Evolutionary conservation across 2,113 vertebrate genomes (phyloP).

Genomic region (Amblyornis subalaris): DNA sequence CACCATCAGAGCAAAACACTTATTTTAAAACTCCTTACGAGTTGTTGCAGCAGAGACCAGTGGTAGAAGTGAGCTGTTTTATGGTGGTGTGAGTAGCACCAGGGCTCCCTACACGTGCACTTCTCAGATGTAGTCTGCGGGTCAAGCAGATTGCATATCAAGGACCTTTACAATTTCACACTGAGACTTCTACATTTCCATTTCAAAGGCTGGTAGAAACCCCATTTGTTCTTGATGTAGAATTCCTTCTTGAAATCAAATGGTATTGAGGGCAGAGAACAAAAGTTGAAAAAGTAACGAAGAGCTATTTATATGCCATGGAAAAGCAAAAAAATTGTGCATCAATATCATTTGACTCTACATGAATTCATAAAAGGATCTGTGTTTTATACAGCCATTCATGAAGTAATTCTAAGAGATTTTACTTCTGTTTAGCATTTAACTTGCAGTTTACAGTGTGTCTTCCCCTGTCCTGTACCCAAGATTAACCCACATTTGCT

Average conservation of each 20-base stretch:
- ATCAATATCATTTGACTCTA: not conserved
- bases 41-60: not conserved
- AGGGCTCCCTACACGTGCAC: not conserved
- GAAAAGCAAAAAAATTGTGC: not conserved
- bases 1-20: not conserved
- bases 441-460: not conserved
- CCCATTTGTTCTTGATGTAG: not conserved
- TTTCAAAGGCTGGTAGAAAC: constrained; percentile 29
- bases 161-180: constrained; percentile 22
- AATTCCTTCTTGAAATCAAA: constrained; percentile 30
- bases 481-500: not conserved
- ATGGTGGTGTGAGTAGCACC: not conserved
- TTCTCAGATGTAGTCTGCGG: not conserved
- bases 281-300: not conserved
- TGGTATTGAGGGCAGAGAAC: not conserved
- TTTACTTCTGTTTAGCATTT: not conserved
- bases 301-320: not conserved
- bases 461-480: not conserved
- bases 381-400: not conserved
- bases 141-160: constrained; percentile 16
- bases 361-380: not conserved
- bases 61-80: not conserved
- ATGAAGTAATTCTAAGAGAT: not conserved
- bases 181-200: constrained; percentile 21
- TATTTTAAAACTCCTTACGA: not conserved